These are phyloP conservation scores for Triplophysa siluroides DNA, from an alignment of 2,113 vertebrate genomes.

Conservation along the genomic window DNA sequence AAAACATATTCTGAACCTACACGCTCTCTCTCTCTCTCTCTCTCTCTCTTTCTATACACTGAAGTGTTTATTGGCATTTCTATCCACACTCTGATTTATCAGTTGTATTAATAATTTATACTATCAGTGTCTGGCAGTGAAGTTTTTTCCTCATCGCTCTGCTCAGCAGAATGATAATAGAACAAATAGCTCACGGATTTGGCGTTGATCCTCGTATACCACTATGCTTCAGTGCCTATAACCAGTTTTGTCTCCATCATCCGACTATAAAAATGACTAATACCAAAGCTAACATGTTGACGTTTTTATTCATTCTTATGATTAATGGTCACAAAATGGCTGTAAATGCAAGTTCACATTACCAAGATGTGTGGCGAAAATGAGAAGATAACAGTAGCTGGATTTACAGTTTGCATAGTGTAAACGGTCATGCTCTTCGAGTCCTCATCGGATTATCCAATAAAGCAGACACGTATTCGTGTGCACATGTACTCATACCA, in stretches of 20 bases:
- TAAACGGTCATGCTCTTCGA: background rate
- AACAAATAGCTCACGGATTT: background rate
- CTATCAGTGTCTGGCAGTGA: slow-evolving; percentile 11
- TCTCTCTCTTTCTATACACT: slow-evolving; percentile 25
- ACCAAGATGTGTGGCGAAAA: background rate
- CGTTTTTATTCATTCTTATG: slow-evolving; percentile 27
- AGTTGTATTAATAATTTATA: slow-evolving; percentile 70
- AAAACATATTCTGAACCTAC: background rate
- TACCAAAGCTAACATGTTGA: slow-evolving; percentile 7
- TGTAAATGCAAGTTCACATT: slow-evolving; percentile 5
- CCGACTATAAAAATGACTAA: slow-evolving; percentile 24
- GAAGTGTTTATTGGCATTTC: slow-evolving; percentile 64
- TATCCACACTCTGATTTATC: slow-evolving; percentile 53
- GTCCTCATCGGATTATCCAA: background rate
- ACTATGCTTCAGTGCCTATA: slow-evolving; percentile 11
- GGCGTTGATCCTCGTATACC: slow-evolving; percentile 12
- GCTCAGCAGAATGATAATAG: slow-evolving; percentile 43
- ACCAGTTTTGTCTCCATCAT: slow-evolving; percentile 1
- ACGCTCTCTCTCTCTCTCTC: background rate
- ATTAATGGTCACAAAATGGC: slow-evolving; percentile 20
- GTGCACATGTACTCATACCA: background rate
- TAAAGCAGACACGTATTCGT: background rate
- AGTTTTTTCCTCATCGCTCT: slow-evolving; percentile 21
- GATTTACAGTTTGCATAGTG: background rate
- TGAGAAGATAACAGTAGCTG: slow-evolving; percentile 7